phyloP scores from a whole-genome alignment of 92 coral and sea anemone species.

The Paramuricea clavata region DNA sequence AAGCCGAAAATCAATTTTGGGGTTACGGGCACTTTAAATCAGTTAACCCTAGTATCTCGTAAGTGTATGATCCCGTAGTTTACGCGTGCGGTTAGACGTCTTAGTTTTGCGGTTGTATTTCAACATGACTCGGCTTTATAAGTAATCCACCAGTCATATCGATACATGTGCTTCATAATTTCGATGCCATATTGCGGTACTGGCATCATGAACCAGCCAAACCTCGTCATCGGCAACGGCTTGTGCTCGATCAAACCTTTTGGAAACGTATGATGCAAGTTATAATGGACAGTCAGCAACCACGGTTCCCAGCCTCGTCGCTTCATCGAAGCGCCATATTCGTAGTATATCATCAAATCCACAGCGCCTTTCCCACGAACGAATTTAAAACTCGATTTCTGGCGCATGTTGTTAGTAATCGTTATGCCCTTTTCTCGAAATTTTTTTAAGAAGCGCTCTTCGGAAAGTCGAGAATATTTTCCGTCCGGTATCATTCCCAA shows the following conservation, averaged over 20 bases:
- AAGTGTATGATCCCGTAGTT: too few relatives aligned
- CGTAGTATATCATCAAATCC: slow-evolving; percentile 31
- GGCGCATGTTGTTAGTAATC: slow-evolving; percentile 32
- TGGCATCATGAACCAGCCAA: slow-evolving; percentile 31
- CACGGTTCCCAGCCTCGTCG: slow-evolving; percentile 43
- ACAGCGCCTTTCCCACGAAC: slow-evolving; percentile 33
- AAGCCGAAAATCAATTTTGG: too few relatives aligned
- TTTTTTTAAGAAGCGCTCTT: neutral
- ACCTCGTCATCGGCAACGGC: slow-evolving; percentile 3
- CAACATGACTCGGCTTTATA: slow-evolving; percentile 1
- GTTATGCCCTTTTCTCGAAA: slow-evolving; percentile 6
- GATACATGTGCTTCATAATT: slow-evolving; percentile 50
- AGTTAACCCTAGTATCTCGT: too few relatives aligned
- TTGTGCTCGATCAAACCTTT: neutral
- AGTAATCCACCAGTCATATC: slow-evolving; percentile 38
- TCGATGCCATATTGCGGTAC: slow-evolving; percentile 32
- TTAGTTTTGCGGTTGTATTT: neutral
- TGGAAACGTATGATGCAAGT: slow-evolving; percentile 39
- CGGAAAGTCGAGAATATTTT: neutral
- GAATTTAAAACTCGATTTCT: slow-evolving; percentile 30
- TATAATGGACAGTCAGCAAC: slow-evolving; percentile 17
- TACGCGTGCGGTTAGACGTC: too few relatives aligned
- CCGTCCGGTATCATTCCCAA: slow-evolving; percentile 33
- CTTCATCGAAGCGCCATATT: slow-evolving; percentile 30
- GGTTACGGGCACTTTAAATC: too few relatives aligned